Percentiles rank a stretch among this genome's conserved stretches.
Evolutionary conservation across 1,140 invertebrate genomes (phyloP).

Genomic region (Leptinotarsa undecemlineata): DNA sequence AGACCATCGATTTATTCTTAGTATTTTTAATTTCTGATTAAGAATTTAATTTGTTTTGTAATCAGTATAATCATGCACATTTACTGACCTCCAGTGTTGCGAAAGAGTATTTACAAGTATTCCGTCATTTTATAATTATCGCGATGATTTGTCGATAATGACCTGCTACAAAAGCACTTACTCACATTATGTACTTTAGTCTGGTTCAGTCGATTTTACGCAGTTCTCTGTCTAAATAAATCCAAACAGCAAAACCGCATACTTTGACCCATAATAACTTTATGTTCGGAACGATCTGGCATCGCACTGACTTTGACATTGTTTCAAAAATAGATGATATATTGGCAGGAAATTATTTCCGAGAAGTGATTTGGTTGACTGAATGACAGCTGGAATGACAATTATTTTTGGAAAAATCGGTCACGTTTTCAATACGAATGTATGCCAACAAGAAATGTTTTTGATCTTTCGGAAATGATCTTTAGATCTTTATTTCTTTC

Average conservation of each 20-base stretch:
- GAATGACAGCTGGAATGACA: too few relatives aligned
- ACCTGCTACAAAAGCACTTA: neutral
- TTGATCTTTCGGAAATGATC: too few relatives aligned
- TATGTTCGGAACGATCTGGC: neutral
- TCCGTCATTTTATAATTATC: neutral
- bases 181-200: neutral
- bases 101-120: neutral
- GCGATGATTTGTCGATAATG: neutral
- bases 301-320: constrained; percentile 1
- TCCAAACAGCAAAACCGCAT: neutral
- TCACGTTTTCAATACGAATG: too few relatives aligned
- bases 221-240: neutral
- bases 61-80: too few relatives aligned
- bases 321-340: neutral
- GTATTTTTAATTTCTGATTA: too few relatives aligned
- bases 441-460: too few relatives aligned
- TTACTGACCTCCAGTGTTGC: neutral
- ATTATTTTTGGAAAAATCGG: too few relatives aligned
- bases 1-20: too few relatives aligned
- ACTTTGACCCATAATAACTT: neutral
- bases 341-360: neutral
- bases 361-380: neutral
- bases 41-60: too few relatives aligned
- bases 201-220: neutral
- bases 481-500: too few relatives aligned